Evolutionary conservation across 2,797 vertebrate genomes (phyloP).

Genomic region (Meda fulgida): DNA sequence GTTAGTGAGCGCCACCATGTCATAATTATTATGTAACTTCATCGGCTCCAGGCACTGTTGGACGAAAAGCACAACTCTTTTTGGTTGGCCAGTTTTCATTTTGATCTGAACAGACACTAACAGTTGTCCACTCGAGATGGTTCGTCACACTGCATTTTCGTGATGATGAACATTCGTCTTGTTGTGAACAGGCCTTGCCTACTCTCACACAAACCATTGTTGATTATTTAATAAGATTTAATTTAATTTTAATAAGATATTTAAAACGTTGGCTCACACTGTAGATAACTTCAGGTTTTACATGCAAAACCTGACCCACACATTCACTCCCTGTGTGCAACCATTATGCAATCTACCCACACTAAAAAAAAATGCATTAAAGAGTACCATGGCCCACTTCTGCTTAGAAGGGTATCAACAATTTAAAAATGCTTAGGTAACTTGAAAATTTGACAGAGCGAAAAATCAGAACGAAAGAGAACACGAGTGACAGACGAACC

Average conservation of each 20-base stretch:
- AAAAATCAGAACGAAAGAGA: neutral
- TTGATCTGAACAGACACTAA: no score
- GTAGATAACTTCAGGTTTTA: neutral
- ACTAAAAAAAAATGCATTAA: conserved; percentile 59
- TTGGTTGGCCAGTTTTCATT: neutral
- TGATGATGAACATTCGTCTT: neutral
- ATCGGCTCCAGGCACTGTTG: neutral
- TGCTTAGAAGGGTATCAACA: conserved; percentile 46
- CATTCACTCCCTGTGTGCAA: neutral
- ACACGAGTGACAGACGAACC: neutral
- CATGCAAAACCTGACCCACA: conserved; percentile 1
- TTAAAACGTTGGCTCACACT: neutral
- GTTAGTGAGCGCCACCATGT: neutral
- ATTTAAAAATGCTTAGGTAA: conserved; percentile 74
- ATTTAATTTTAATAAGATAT: neutral
- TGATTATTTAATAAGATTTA: no score
- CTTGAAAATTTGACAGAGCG: neutral
- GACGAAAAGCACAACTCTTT: neutral
- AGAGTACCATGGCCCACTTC: conserved; percentile 63
- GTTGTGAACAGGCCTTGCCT: neutral
- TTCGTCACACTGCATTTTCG: neutral
- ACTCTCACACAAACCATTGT: neutral
- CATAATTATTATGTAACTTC: neutral
- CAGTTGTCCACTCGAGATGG: no score
- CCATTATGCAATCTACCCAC: conserved; percentile 52